Percentiles rank a stretch among this genome's conserved stretches.
Evolutionary conservation across 2,797 vertebrate genomes (phyloP).

Genomic region (Sparidentex hasta): DNA sequence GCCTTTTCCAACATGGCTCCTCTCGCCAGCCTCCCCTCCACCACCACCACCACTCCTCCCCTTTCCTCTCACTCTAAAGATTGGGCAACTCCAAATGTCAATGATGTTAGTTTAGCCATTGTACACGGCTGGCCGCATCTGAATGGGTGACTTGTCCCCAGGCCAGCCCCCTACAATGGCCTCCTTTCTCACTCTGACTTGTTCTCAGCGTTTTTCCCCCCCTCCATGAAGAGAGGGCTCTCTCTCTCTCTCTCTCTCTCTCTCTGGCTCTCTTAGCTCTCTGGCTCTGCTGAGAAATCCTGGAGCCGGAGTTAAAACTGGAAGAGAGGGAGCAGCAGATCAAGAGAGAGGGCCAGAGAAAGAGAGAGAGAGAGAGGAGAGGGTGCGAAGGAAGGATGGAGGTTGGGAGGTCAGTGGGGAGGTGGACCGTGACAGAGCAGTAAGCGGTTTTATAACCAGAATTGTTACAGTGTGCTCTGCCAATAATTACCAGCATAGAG

Average conservation of each 20-base stretch:
- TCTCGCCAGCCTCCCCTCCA: conserved; percentile 61
- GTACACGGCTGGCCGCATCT: conserved; percentile 92
- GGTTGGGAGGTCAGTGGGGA: conserved; percentile 58
- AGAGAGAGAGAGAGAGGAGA: conserved; percentile 23
- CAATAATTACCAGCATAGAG: conserved; percentile 77
- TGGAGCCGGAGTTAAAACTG: conserved; percentile 61
- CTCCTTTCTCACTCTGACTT: conserved; percentile 86
- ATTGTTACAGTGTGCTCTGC: conserved; percentile 77
- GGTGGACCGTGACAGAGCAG: conserved; percentile 76
- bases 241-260: conserved; percentile 56
- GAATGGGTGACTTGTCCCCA: conserved; percentile 92
- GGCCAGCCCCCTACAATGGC: conserved; percentile 89
- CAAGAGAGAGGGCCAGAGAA: conserved; percentile 34
- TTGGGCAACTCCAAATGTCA: conserved; percentile 87
- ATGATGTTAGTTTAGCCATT: conserved; percentile 97
- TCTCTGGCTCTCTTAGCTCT: conserved; percentile 63
- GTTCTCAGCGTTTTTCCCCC: conserved; percentile 81
- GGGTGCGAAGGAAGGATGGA: conserved; percentile 53
- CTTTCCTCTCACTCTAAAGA: conserved; percentile 81
- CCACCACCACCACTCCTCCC: conserved; percentile 57
- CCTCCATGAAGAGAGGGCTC: conserved; percentile 78
- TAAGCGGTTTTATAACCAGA: conserved; percentile 74
- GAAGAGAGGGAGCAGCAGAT: conserved; percentile 55
- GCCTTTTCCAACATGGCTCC: conserved; percentile 72
- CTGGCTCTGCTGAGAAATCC: conserved; percentile 70